Evolutionary conservation across 1,140 invertebrate genomes (phyloP).

Genomic region (Drosophila eugracilis): DNA sequence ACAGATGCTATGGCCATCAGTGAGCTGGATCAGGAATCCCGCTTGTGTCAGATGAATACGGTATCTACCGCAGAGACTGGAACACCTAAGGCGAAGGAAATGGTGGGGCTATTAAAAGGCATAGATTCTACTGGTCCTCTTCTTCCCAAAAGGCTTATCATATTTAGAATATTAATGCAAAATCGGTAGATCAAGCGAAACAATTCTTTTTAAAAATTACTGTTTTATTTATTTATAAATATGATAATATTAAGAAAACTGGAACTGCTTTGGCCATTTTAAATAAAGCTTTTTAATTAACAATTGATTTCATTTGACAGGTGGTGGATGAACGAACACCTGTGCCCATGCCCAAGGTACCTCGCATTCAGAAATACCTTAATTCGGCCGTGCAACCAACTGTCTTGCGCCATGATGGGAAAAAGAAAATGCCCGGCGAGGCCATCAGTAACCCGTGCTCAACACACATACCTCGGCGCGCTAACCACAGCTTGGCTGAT

Average conservation of each 20-base stretch:
- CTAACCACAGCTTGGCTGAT: slow-evolving; percentile 83
- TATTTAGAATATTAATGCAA: too few relatives aligned
- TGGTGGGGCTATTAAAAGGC: not conserved
- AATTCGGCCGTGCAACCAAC: slow-evolving; percentile 67
- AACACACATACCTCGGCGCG: slow-evolving; percentile 49
- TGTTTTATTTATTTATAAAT: too few relatives aligned
- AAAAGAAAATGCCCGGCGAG: slow-evolving; percentile 57
- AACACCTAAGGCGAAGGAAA: not conserved
- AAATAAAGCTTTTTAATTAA: too few relatives aligned
- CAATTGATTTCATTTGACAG: slow-evolving; percentile 45
- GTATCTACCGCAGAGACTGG: not conserved
- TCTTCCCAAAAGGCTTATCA: slow-evolving; percentile 82
- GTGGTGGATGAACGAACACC: slow-evolving; percentile 77
- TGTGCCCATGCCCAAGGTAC: slow-evolving; percentile 69
- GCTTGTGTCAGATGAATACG: slow-evolving; percentile 37
- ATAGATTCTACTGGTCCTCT: slow-evolving; percentile 31
- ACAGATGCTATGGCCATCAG: slow-evolving; percentile 49
- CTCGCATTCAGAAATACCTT: slow-evolving; percentile 77
- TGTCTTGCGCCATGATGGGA: slow-evolving; percentile 78
- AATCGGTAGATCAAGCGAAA: too few relatives aligned
- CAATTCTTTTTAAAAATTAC: too few relatives aligned
- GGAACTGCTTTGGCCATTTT: too few relatives aligned
- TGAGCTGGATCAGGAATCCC: slow-evolving; percentile 67
- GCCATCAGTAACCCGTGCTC: not conserved
- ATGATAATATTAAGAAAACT: too few relatives aligned